A percentile compares a stretch with the other conserved stretches of the same genome.
phyloP scores from a whole-genome alignment of 2,888 invertebrate genomes.

The Sinhomidia bicolor region DNA sequence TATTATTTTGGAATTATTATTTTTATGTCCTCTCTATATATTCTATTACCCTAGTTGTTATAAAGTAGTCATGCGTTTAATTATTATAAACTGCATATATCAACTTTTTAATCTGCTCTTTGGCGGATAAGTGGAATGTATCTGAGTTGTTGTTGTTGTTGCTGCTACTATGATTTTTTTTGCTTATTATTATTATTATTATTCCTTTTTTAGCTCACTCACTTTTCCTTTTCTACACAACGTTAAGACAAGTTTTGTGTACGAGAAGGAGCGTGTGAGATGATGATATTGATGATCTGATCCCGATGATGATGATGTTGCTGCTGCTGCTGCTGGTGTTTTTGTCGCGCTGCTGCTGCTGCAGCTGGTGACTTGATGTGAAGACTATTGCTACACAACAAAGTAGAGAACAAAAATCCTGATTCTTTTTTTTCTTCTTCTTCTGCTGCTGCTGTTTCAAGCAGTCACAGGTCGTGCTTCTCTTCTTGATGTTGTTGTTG shows the following conservation, averaged over 20 bases:
- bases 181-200: background rate
- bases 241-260: background rate
- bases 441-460: slow-evolving; percentile 12
- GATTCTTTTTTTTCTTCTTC: slow-evolving; percentile 19
- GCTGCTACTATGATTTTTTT: background rate
- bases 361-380: slow-evolving; percentile 54
- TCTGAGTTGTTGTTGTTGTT: background rate
- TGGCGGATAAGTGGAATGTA: background rate
- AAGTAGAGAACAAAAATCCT: slow-evolving; percentile 54
- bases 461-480: slow-evolving; percentile 32
- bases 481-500: slow-evolving; percentile 17
- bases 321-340: slow-evolving; percentile 15
- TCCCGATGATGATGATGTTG: slow-evolving; percentile 9
- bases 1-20: background rate
- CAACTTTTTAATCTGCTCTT: background rate
- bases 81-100: background rate
- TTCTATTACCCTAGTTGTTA: no score
- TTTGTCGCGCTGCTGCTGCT: slow-evolving; percentile 37
- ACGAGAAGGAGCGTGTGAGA: background rate
- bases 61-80: slow-evolving; percentile 5
- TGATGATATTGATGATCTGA: slow-evolving; percentile 33
- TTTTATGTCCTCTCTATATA: background rate
- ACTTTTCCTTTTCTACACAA: slow-evolving; percentile 14
- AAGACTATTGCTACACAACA: slow-evolving; percentile 51
- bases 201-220: slow-evolving; percentile 13